Conservation (phyloP, 2,113 vertebrate species). For the Hiodon alosoides region DNA sequence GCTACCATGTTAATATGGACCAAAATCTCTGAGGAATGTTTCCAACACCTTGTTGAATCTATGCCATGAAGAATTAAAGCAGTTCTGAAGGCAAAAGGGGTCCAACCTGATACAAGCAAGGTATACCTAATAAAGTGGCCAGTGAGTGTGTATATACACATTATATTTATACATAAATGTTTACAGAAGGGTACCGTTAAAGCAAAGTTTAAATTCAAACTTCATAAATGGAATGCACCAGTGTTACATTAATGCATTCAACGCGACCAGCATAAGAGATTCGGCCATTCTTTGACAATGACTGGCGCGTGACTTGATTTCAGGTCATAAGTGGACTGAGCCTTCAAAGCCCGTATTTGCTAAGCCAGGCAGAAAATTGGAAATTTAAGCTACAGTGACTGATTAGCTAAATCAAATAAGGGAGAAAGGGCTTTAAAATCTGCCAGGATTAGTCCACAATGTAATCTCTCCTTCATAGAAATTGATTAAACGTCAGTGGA, state of each 20-base stretch:
- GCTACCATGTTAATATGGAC: too few species aligned
- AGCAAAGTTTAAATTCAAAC: background rate
- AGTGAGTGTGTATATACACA: too few species aligned
- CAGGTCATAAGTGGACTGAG: slow-evolving; percentile 45
- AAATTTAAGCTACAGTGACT: slow-evolving; percentile 63
- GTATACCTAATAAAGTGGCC: too few species aligned
- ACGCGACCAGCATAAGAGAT: background rate
- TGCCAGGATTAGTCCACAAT: slow-evolving; percentile 48
- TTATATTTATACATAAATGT: background rate
- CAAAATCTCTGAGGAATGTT: too few species aligned
- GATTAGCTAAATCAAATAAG: slow-evolving; percentile 64
- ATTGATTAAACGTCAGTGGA: slow-evolving; percentile 57
- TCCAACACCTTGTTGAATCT: too few species aligned
- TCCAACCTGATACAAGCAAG: too few species aligned
- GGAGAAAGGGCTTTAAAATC: slow-evolving; percentile 56
- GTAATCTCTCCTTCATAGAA: slow-evolving; percentile 53
- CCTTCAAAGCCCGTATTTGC: slow-evolving; percentile 32
- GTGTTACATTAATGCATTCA: background rate
- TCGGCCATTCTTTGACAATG: slow-evolving; percentile 26
- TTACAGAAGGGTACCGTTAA: background rate
- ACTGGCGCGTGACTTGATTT: slow-evolving; percentile 45
- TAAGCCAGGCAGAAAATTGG: slow-evolving; percentile 62
- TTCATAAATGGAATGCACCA: background rate
- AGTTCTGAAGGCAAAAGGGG: too few species aligned
- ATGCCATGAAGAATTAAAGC: too few species aligned